Percentiles rank a stretch among this genome's conserved stretches.
Conservation (phyloP, 2,113 vertebrate species). For the Saccopteryx leptura region DNA sequence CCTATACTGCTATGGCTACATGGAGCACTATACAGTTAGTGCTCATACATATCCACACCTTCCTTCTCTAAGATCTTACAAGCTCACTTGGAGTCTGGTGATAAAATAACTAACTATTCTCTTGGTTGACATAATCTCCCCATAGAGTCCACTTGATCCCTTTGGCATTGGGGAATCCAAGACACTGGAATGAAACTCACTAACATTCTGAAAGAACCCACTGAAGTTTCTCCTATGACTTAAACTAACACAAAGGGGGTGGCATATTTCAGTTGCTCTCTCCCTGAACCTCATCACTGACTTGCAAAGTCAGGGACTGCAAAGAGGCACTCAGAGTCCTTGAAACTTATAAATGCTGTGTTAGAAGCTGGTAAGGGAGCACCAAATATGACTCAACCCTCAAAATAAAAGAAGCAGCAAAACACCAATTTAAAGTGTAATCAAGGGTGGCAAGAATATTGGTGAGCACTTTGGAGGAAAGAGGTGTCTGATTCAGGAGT, state of each 20-base stretch:
- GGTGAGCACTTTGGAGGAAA: background rate
- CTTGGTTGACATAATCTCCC: background rate
- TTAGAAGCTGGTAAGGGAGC: background rate
- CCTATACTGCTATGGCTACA: background rate
- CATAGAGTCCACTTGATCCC: accelerated
- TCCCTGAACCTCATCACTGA: background rate
- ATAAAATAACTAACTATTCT: background rate
- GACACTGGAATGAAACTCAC: background rate
- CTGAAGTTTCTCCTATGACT: background rate
- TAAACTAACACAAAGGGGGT: background rate
- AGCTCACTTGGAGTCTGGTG: background rate
- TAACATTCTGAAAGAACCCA: background rate
- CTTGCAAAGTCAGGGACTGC: background rate
- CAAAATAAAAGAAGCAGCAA: background rate
- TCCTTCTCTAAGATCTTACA: background rate
- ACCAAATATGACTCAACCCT: background rate
- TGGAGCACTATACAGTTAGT: accelerated
- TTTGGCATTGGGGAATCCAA: background rate
- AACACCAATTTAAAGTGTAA: background rate
- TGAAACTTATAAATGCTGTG: background rate
- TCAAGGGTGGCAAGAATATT: background rate
- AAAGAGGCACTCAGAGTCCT: background rate
- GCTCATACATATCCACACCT: background rate
- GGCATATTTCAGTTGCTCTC: background rate
- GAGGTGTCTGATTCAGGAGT: background rate